Evolutionary conservation across 2,888 invertebrate species (phyloP).

Genomic region (Smittia aterrima): DNA sequence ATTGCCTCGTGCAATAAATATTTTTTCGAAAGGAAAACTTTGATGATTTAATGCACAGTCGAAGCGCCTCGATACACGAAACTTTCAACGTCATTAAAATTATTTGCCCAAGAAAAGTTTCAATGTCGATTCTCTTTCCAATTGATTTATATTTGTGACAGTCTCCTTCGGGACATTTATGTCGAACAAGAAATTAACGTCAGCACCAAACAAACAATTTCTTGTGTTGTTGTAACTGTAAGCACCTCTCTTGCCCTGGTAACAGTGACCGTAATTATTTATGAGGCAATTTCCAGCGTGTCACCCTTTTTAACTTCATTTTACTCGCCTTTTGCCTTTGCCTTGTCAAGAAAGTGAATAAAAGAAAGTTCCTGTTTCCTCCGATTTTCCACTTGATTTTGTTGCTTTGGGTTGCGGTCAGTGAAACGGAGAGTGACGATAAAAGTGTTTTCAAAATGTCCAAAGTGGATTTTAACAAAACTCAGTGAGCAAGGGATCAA

Average conservation of each 20-base stretch:
- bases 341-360: neutral
- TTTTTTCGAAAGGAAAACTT: no score
- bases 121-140: neutral
- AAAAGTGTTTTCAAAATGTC: no score
- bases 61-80: no score
- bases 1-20: no score
- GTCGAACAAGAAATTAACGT: constrained; percentile 13
- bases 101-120: neutral
- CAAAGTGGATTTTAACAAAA: no score
- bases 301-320: neutral
- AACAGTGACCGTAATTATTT: constrained; percentile 36
- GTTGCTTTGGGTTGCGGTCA: neutral
- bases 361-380: constrained; percentile 6
- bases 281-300: constrained; percentile 29
- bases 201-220: neutral
- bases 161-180: neutral
- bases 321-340: neutral
- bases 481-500: no score
- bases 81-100: no score
- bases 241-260: neutral
- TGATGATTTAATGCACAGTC: no score
- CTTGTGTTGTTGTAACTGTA: neutral
- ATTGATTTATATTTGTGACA: constrained; percentile 6
- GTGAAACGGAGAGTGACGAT: no score
- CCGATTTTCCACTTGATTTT: constrained; percentile 26